A percentile compares a stretch with the other conserved stretches of the same genome.
Conservation (phyloP, 2,113 vertebrate species). For the Gallinago jamesoni region DNA sequence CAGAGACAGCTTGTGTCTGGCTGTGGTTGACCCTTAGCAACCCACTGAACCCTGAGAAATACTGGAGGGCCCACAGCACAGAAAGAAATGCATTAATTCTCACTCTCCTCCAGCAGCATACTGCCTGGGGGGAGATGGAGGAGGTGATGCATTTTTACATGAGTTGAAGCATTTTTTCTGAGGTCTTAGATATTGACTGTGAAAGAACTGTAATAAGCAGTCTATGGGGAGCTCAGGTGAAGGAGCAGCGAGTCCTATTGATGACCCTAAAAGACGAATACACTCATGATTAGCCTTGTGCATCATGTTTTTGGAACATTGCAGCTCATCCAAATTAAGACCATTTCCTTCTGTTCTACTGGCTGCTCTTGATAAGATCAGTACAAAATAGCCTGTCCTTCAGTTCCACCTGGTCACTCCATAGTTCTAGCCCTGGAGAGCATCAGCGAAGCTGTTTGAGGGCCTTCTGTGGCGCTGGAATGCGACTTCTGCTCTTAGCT, state of each 20-base stretch:
- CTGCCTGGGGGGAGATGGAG: neutral
- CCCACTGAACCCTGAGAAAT: constrained; percentile 63
- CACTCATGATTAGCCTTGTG: neutral
- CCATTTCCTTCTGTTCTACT: neutral
- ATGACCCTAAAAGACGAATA: neutral
- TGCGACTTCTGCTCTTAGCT: neutral
- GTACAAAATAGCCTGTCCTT: neutral
- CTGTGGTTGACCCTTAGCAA: constrained; percentile 60
- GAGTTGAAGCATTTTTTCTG: neutral
- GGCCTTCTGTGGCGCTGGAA: neutral
- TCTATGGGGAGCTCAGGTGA: neutral
- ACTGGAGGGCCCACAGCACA: constrained; percentile 39
- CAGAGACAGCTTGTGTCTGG: constrained; percentile 58
- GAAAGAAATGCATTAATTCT: constrained; percentile 27
- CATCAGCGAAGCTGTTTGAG: neutral
- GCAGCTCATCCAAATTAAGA: neutral
- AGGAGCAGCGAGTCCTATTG: neutral
- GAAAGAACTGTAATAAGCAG: neutral
- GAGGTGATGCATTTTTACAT: neutral
- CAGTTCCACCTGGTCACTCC: neutral
- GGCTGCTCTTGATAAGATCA: neutral
- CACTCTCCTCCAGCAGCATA: constrained; percentile 8
- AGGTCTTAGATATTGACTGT: neutral
- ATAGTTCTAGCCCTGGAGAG: neutral
- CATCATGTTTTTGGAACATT: neutral